Percentiles rank a stretch among this genome's conserved stretches.
phyloP scores from a whole-genome alignment of 1,140 invertebrate species.

The Venustaconcha ellipsiformis region DNA sequence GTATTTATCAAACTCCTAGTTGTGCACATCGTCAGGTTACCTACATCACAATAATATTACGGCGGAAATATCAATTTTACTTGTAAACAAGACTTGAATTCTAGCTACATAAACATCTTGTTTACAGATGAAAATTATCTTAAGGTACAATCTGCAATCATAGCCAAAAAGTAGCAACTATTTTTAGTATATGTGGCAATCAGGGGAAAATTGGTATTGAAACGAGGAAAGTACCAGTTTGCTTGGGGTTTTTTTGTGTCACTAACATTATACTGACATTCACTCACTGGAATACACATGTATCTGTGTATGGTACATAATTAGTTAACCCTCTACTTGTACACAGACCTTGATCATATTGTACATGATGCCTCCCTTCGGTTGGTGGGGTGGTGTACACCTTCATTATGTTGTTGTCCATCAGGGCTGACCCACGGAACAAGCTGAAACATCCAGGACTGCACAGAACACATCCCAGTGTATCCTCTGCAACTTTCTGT shows the following conservation, averaged over 20 bases:
- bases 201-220: too few relatives aligned
- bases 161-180: too few relatives aligned
- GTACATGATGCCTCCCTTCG: slow-evolving; percentile 74
- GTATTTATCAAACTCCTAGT: too few relatives aligned
- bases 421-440: slow-evolving; percentile 55
- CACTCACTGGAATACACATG: not conserved
- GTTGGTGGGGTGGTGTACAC: slow-evolving; percentile 69
- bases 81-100: too few relatives aligned
- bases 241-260: not conserved
- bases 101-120: too few relatives aligned
- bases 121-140: too few relatives aligned
- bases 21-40: too few relatives aligned
- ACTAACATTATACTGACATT: not conserved
- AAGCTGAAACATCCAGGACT: slow-evolving; percentile 58
- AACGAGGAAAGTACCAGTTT: too few relatives aligned
- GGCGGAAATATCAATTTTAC: too few relatives aligned
- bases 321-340: not conserved
- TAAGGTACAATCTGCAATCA: too few relatives aligned
- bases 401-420: slow-evolving; percentile 59
- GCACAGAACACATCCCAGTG: slow-evolving; percentile 58
- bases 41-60: too few relatives aligned
- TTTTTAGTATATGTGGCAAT: too few relatives aligned
- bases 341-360: slow-evolving; percentile 73
- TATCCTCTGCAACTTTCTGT: slow-evolving; percentile 58
- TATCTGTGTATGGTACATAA: not conserved